Evolutionary conservation across 2,797 vertebrate species (phyloP), one percentile per base, ranked within the genome.

Genomic region (Orientallactaga sibirica): DNA sequence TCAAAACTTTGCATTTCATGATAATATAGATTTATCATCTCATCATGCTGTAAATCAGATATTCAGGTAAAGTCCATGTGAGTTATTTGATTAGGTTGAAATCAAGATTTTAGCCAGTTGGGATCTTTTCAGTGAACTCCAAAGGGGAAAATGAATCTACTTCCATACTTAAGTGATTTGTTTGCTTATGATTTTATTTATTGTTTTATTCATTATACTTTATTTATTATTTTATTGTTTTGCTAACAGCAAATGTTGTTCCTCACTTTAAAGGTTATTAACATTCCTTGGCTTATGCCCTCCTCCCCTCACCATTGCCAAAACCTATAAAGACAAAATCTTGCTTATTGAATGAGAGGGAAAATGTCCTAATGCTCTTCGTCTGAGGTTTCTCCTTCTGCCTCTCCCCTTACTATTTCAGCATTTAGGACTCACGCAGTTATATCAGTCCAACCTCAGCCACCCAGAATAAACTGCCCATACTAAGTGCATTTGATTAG

Each of bases 281-380:
- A 19, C 11, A 61, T 74, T 82, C 55, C 4, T 62, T 73, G 29
- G 19, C 15, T 61, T 73, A 3, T 73, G 24, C 0, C 16, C 55
- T 16, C 14, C 16, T 12, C 12, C 7, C 0, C 3, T 6, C 20
- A 6, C n/a, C 9, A 3, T 29, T 27, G 7, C 52, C 19, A 43
- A 74, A 79, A 11, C 6, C 37, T 68, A 12, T 10, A 79, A 81
- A 11, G 16, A 79, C 8, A 55, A 61, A 67, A 27, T 9, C 25
- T 4, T 52, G 8, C 66, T 67, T 52, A 33, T 24, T 43, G n/a
- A 55, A 55, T 19, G 18, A 33, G 5, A 75, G 16, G 15, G 41
- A 61, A 76, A 48, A 71, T 27, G 0, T 68, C 12, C 16, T 66
- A 18, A 52, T 25, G 3, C 11, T 18, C 15, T 8, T 4, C 9